phyloP scores from a whole-genome alignment of 2,888 invertebrate genomes.

The Caenorhabditis sp. region DNA sequence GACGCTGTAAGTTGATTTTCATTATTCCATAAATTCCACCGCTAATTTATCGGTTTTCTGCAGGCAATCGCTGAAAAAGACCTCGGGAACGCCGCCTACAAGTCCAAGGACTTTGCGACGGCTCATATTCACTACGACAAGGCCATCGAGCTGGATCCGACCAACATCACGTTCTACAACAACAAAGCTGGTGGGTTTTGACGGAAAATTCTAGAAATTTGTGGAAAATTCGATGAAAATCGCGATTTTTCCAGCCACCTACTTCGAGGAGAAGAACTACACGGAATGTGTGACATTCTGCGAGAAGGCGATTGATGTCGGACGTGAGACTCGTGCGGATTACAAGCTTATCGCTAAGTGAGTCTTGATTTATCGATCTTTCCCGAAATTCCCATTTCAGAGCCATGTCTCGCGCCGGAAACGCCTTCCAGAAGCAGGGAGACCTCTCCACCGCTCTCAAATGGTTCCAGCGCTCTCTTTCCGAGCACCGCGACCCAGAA shows the following conservation, averaged over 20 bases:
- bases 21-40: neutral
- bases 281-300: constrained; percentile 94
- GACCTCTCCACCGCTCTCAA: constrained; percentile 91
- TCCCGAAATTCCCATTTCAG: no score
- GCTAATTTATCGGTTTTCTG: neutral
- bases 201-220: neutral
- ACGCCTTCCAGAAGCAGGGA: constrained; percentile 89
- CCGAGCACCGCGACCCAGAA: constrained; percentile 94
- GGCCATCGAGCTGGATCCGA: constrained; percentile 92
- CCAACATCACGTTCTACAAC: constrained; percentile 94
- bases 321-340: constrained; percentile 96
- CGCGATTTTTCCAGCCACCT: constrained; percentile 88
- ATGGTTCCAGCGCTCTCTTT: constrained; percentile 96
- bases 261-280: constrained; percentile 95
- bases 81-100: constrained; percentile 95
- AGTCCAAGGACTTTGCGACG: constrained; percentile 86
- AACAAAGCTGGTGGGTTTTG: constrained; percentile 89
- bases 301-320: constrained; percentile 94
- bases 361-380: no score
- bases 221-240: no score
- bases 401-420: constrained; percentile 94
- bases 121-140: constrained; percentile 89
- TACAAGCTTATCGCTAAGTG: constrained; percentile 96
- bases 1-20: constrained; percentile 41
- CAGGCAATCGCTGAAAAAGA: constrained; percentile 68